Evolutionary conservation across 92 coral and sea anemone species (phyloP).

Genomic region (Epizoanthus stellaris): DNA sequence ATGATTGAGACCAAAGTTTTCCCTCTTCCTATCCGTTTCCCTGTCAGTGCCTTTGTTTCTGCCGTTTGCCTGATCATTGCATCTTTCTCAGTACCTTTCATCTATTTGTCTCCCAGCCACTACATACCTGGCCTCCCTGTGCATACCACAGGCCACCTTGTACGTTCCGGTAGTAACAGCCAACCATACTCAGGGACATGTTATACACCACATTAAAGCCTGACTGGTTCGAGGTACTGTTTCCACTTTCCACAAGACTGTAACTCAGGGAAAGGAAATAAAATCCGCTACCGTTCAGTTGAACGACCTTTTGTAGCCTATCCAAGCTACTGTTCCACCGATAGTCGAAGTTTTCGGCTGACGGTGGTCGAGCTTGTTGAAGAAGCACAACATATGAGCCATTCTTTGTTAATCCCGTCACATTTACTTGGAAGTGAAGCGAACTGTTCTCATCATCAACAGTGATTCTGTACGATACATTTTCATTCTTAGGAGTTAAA

Average conservation of each 20-base stretch:
- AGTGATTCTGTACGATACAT: constrained; percentile 5
- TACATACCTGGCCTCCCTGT: constrained; percentile 34
- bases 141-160: constrained; percentile 22
- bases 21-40: no score
- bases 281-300: constrained; percentile 18
- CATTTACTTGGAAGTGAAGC: constrained; percentile 30
- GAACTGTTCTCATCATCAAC: constrained; percentile 28
- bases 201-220: constrained; percentile 1
- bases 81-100: neutral
- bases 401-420: neutral
- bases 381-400: constrained; percentile 8
- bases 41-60: no score
- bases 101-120: neutral
- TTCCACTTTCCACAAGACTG: neutral
- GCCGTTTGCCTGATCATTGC: neutral
- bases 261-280: constrained; percentile 21
- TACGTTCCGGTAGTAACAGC: constrained; percentile 24
- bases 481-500: neutral
- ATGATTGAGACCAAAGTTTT: no score
- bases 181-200: constrained; percentile 4
- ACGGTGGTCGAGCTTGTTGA: neutral
- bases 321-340: constrained; percentile 16
- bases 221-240: constrained; percentile 2
- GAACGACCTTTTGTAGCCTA: constrained; percentile 10
- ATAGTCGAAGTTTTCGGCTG: neutral